These are phyloP conservation scores for Ophraella communa DNA, from an alignment of 2,888 invertebrate genomes.

Conservation along the genomic window DNA sequence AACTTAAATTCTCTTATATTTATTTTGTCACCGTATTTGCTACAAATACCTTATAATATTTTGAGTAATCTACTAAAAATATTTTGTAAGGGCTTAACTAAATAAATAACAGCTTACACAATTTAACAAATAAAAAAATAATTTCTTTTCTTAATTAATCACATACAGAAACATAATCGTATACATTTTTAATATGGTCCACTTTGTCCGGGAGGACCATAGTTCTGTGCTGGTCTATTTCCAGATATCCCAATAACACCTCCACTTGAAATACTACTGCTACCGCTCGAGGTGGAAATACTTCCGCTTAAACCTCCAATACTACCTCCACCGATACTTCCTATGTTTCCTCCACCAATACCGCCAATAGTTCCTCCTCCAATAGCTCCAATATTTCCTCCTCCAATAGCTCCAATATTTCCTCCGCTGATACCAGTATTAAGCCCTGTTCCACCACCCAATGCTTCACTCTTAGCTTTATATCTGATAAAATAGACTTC, in stretches of 20 bases:
- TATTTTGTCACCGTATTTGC: constrained; percentile 16
- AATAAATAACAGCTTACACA: neutral
- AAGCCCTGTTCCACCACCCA: constrained; percentile 37
- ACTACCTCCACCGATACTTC: constrained; percentile 31
- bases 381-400: constrained; percentile 32
- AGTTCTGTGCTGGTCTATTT: constrained; percentile 53
- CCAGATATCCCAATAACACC: constrained; percentile 50
- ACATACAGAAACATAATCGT: constrained; percentile 12
- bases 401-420: constrained; percentile 30
- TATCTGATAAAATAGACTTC: constrained; percentile 90
- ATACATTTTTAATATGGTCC: constrained; percentile 53
- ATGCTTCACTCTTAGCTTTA: constrained; percentile 69
- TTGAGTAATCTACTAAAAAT: neutral
- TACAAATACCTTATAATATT: neutral
- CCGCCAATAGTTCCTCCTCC: constrained; percentile 28
- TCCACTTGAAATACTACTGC: constrained; percentile 5
- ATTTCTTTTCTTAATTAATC: constrained; percentile 21
- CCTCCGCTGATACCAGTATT: constrained; percentile 34
- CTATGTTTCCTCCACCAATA: constrained; percentile 29
- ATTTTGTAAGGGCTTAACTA: neutral
- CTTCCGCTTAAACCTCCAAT: constrained; percentile 35
- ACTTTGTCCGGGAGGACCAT: constrained; percentile 58
- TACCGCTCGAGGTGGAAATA: constrained; percentile 11
- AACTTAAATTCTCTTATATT: neutral
- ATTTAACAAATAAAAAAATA: constrained; percentile 6